Evolutionary conservation across 2,113 vertebrate species (phyloP).

Genomic region (Chaetodon trifascialis): DNA sequence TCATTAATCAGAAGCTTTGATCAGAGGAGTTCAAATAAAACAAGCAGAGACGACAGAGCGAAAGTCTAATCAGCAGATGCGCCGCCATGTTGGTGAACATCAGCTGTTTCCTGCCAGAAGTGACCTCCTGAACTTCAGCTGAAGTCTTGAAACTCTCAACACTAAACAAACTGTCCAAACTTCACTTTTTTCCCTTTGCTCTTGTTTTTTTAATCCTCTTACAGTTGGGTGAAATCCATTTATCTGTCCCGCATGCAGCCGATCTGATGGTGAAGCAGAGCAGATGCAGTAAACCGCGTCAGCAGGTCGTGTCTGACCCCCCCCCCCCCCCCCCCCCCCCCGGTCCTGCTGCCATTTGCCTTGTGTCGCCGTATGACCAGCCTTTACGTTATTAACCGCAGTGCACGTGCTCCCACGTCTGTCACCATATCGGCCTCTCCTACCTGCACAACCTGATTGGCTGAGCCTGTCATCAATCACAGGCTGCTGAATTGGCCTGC

Average conservation of each 20-base stretch:
- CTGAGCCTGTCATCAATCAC: conserved; percentile 61
- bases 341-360: conserved; percentile 61
- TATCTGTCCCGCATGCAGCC: conserved; percentile 16
- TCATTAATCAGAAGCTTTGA: no score
- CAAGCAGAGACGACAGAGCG: no score
- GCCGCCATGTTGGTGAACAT: neutral
- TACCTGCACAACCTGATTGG: conserved; percentile 53
- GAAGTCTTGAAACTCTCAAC: neutral
- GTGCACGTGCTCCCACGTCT: conserved; percentile 57
- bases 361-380: conserved; percentile 50
- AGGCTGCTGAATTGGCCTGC: neutral
- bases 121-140: neutral
- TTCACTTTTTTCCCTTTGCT: neutral
- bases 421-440: conserved; percentile 59
- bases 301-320: conserved; percentile 46
- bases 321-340: conserved; percentile 28
- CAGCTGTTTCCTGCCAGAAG: neutral
- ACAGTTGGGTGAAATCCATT: conserved; percentile 36
- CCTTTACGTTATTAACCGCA: conserved; percentile 67
- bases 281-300: conserved; percentile 48
- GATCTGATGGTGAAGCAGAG: conserved; percentile 20
- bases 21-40: no score
- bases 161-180: neutral
- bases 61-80: no score
- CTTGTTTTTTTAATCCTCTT: conserved; percentile 43